Evolutionary conservation across 2,113 vertebrate species (phyloP).

Genomic region (Crocuta crocuta): DNA sequence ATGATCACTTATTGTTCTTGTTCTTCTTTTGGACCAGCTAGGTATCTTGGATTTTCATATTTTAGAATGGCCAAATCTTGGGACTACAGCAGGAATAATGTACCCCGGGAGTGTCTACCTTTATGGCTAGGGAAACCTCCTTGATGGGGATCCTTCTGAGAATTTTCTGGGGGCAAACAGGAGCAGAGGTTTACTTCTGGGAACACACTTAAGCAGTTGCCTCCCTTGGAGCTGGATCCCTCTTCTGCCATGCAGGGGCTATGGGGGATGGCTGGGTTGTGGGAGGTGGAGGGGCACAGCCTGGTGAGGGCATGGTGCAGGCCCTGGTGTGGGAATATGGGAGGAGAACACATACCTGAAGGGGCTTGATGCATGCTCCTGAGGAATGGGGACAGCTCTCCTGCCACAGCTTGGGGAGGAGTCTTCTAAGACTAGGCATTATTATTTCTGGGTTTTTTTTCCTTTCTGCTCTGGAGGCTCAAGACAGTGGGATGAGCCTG

Average conservation of each 20-base stretch:
- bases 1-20: neutral
- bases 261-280: neutral
- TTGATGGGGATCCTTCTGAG: neutral
- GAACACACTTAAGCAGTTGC: neutral
- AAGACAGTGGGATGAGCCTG: neutral
- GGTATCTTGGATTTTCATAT: neutral
- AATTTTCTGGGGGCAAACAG: neutral
- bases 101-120: neutral
- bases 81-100: neutral
- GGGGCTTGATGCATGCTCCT: neutral
- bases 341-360: neutral
- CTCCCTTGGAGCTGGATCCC: neutral
- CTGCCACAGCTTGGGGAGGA: neutral
- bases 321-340: neutral
- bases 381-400: neutral
- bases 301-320: neutral
- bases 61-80: neutral
- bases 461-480: neutral
- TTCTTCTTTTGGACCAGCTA: neutral
- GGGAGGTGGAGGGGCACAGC: neutral
- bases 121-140: neutral
- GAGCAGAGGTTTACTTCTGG: neutral
- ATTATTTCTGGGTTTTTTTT: neutral
- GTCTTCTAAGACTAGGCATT: neutral
- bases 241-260: neutral